Evolutionary conservation across 2,113 vertebrate genomes (phyloP).

Genomic region (Eulacestoma nigropectus): DNA sequence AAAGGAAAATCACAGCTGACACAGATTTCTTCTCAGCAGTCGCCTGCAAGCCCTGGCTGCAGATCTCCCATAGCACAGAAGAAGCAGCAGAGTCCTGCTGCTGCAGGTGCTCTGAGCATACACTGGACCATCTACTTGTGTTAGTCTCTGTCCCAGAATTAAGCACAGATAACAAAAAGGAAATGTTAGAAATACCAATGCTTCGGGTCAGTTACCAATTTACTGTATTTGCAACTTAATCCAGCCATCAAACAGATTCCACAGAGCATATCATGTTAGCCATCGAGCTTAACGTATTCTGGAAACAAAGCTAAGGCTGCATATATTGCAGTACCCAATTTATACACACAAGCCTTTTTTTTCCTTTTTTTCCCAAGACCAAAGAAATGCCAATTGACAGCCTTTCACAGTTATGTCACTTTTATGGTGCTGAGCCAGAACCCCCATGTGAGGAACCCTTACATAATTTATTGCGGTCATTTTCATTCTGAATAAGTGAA

Average conservation of each 20-base stretch:
- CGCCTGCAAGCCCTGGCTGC: neutral
- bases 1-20: constrained; percentile 41
- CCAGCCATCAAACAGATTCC: neutral
- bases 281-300: neutral
- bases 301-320: neutral
- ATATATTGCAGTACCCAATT: neutral
- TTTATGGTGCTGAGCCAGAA: neutral
- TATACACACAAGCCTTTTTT: neutral
- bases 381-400: neutral
- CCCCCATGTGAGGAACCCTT: neutral
- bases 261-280: neutral
- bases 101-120: neutral
- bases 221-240: neutral
- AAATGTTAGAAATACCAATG: neutral
- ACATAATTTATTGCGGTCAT: neutral
- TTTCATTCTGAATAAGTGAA: neutral
- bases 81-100: neutral
- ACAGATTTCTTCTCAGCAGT: constrained; percentile 42
- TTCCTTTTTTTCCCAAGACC: neutral
- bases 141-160: neutral
- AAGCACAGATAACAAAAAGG: neutral
- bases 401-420: neutral
- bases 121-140: neutral
- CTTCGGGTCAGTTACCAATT: neutral
- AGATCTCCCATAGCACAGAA: neutral